phyloP scores from a whole-genome alignment of 2,113 vertebrate genomes.

The Myotis lucifugus region DNA sequence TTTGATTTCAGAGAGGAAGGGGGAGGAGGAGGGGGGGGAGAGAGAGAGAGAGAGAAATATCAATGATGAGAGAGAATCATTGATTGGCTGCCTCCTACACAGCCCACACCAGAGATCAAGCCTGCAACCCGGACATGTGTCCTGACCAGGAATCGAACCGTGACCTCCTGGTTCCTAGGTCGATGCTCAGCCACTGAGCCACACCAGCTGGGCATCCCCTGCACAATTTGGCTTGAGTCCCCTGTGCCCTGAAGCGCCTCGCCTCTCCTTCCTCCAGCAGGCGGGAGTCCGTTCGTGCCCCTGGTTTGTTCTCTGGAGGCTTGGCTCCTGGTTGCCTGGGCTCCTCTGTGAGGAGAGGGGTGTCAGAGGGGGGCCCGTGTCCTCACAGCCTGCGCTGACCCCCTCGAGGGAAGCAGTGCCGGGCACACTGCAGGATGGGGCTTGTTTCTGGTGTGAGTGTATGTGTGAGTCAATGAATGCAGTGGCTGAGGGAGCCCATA shows the following conservation, averaged over 20 bases:
- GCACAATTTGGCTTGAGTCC: fast-evolving
- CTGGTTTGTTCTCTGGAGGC: fast-evolving
- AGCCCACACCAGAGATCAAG: too few relatives aligned
- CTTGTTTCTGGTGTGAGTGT: neutral
- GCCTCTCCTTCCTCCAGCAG: fast-evolving
- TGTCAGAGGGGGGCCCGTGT: fast-evolving
- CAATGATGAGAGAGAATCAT: too few relatives aligned
- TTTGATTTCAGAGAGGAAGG: too few relatives aligned
- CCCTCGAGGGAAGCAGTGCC: fast-evolving
- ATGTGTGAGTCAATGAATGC: neutral
- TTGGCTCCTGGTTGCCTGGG: neutral
- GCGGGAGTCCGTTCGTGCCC: fast-evolving
- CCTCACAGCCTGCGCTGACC: fast-evolving
- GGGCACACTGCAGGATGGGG: fast-evolving
- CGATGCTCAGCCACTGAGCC: too few relatives aligned
- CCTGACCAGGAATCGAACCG: too few relatives aligned
- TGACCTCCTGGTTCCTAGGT: too few relatives aligned
- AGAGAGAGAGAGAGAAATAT: too few relatives aligned
- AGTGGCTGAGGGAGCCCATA: neutral
- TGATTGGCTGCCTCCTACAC: too few relatives aligned
- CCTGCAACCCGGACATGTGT: too few relatives aligned
- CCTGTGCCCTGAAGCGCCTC: fast-evolving
- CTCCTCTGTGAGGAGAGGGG: neutral
- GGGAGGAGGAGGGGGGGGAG: too few relatives aligned
- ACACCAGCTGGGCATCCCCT: too few relatives aligned